Base-by-base conservation (phyloP, 2,888 invertebrate species). In the Coleophora deauratella region DNA sequence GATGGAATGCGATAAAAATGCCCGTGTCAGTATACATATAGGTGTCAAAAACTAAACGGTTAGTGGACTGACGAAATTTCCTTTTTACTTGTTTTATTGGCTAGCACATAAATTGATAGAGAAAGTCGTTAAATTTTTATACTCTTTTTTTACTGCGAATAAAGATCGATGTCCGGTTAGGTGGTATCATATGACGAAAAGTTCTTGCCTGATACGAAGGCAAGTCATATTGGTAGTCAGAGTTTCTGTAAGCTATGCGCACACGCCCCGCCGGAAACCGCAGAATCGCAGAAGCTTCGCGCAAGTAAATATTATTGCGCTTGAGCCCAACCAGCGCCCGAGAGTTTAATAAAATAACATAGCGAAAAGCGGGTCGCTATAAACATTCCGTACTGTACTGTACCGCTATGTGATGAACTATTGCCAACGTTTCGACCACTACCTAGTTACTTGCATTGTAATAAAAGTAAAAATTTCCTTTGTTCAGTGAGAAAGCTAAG, bases 261-360 rank as follows among this genome's bases (percentile, higher is more conserved):
- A 56, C 57, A 51, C 55, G 52, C 51, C 47, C 21, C 59, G 60
- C 66, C 67, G 72, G 72, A 76, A 74, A 72, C 73, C 72, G 43
- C 72, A 66, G 58, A 56, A 72, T 73, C 70, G 68, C 68, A 73
- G 71, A 74, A 75, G 65, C 66, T 52, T 49, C 46, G 50, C 52
- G 54, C 60, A 54, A 56, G 64, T 73, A 72, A 73, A 74, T 67
- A 74, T 73, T 69, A 70, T 66, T 67, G 61, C 65, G 47, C 47
- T 59, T 47, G 61, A 57, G 52, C 52, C 57, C 53, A 6, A 21
- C 21, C 21, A 21, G 21, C 6, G 21, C 21, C 21, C 3, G 21
- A 21, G 21, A 21, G 21, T 21, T 21, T 21, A 21, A 21, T 6
- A 6, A 21, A 21, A 21, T 21, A 21, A 21, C 6, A 6, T 21